Conservation (phyloP, 2,888 invertebrate genomes). For the Acanthosepion esculentum region DNA sequence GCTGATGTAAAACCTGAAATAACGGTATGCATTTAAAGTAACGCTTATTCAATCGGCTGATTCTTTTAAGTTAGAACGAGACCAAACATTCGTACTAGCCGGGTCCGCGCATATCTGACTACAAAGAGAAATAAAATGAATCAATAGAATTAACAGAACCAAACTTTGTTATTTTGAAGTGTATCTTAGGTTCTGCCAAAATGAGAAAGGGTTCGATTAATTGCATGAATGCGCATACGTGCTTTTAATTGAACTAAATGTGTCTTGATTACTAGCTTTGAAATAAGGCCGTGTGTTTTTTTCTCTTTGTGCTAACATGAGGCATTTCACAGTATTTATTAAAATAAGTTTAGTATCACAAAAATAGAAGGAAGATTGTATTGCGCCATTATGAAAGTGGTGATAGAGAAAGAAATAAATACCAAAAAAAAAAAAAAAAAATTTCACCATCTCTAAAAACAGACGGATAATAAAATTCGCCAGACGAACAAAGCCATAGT, state of each 20-base stretch:
- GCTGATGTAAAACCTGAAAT: constrained; percentile 2
- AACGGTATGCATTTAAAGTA: background rate
- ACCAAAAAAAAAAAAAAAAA: no score
- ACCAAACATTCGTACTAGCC: background rate
- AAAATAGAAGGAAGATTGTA: background rate
- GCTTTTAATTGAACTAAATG: background rate
- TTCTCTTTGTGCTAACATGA: background rate
- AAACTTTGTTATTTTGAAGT: background rate
- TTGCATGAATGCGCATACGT: background rate
- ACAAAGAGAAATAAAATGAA: background rate
- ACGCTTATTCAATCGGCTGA: constrained; percentile 4
- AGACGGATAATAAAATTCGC: no score
- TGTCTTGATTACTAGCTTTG: background rate
- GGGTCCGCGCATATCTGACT: background rate
- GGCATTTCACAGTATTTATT: no score
- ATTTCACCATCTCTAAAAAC: no score
- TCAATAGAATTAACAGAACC: background rate
- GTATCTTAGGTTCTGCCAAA: background rate
- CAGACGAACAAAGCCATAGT: no score
- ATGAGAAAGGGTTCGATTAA: background rate
- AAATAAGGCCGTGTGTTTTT: background rate
- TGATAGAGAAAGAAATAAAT: no score
- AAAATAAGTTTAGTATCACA: background rate
- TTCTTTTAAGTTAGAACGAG: background rate
- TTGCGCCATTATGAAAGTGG: no score